Percentiles rank a stretch among this genome's conserved stretches.
These are phyloP conservation scores for Microctonus aethiopoides DNA, from an alignment of 2,888 invertebrate genomes.

Conservation along the genomic window DNA sequence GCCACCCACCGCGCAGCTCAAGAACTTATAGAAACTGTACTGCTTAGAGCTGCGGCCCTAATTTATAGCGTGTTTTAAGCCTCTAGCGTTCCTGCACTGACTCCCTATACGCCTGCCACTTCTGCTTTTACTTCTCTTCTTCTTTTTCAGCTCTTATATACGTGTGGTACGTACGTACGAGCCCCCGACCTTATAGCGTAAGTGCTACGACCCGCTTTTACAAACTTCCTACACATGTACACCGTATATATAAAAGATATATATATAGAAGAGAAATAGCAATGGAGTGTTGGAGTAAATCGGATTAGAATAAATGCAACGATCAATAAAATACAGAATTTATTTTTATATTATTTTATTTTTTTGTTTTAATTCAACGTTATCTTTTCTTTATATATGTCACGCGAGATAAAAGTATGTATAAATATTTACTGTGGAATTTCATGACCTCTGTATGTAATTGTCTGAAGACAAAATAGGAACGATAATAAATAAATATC, in stretches of 20 bases:
- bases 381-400: not conserved
- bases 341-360: not conserved
- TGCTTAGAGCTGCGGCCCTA: constrained; percentile 26
- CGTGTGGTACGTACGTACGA: too few relatives aligned
- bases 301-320: constrained; percentile 10
- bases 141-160: too few relatives aligned
- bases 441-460: not conserved
- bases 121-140: constrained; percentile 27
- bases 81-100: not conserved
- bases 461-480: too few relatives aligned
- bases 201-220: constrained; percentile 28
- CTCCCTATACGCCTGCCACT: not conserved
- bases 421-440: not conserved
- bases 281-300: not conserved
- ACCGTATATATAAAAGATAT: not conserved
- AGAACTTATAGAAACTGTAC: constrained; percentile 30
- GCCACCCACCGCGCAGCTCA: constrained; percentile 29
- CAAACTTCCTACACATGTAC: not conserved
- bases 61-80: constrained; percentile 31
- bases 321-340: not conserved
- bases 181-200: constrained; percentile 25
- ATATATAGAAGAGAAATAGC: not conserved
- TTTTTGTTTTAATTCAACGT: not conserved
- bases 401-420: not conserved
- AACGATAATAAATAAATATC: too few relatives aligned